Base-by-base conservation (phyloP, 2,888 invertebrate genomes). In the Pediacus dermestoides region DNA sequence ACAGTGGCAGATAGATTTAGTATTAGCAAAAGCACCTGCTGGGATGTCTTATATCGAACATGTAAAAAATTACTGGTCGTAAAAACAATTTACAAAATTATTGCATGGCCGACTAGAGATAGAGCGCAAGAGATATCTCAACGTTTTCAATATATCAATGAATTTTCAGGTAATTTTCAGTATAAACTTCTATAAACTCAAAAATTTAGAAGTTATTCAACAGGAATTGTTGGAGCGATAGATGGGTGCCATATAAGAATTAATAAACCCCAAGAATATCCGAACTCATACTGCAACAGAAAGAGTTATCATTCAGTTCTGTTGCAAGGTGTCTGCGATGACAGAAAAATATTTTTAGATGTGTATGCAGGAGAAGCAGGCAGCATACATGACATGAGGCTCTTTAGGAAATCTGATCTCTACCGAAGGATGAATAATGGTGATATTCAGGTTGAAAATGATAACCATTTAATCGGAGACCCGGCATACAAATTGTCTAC, bases 271-370 rank as follows among this genome's bases (percentile, higher is more conserved):
- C 34, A 13, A n/a, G 7, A 18, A 8, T 23, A 50, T 9, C 48
- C 48, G 28, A 30, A 51, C 22, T 25, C 14, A 8, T 54, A 50
- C 23, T 41, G 32, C 10, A 52, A 52, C 31, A 14, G 47, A 26
- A 47, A 53, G 13, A 23, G 43, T 7, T 32, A 26, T 4, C 50
- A 53, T 26, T 51, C 44, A 12, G 30, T 58, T 2, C 18, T 47
- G 12, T 14, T 60, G 7, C 55, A 58, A 42, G 58, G 44, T 16
- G 51, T 58, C n/a, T 52, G 52, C 6, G 50, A 55, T 50, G 35
- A 40, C 1, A 34, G 55, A 8, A 57, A 53, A 39, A 48, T 37
- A 8, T 54, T 54, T 30, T 13, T 28, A 4, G 31, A 28, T 28
- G 13, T 28, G 3, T 28, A 13, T 14, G 11, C 28, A 27, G 39